Conservation (phyloP, 2,888 invertebrate species). For the Xanthorhoe spadicearia region DNA sequence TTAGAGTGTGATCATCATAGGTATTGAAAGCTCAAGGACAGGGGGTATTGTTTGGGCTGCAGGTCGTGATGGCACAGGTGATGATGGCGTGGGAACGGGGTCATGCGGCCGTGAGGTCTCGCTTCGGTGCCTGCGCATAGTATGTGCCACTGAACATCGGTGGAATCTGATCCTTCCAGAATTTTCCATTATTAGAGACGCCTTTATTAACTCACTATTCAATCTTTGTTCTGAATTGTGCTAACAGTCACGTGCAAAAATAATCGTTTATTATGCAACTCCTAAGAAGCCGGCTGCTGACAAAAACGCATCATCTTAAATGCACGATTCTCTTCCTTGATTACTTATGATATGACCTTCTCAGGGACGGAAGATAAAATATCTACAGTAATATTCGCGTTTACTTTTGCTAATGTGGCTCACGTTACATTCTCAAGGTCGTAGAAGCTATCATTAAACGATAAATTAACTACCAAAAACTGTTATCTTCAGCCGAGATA, state of each 20-base stretch:
- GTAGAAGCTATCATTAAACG: slow-evolving; percentile 44
- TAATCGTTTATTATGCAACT: too few species aligned
- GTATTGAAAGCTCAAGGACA: slow-evolving; percentile 53
- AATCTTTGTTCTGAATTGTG: too few species aligned
- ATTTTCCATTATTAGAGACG: slow-evolving; percentile 4
- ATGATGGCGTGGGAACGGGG: slow-evolving; percentile 78
- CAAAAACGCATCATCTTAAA: too few species aligned
- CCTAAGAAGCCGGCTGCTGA: too few species aligned
- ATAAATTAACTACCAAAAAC: slow-evolving; percentile 54
- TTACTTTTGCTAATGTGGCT: slow-evolving; percentile 13
- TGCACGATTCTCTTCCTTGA: background rate
- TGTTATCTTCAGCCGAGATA: slow-evolving; percentile 47
- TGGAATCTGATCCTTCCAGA: slow-evolving; percentile 20
- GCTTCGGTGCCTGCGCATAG: slow-evolving; percentile 67
- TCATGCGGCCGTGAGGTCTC: slow-evolving; percentile 76
- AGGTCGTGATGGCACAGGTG: slow-evolving; percentile 61
- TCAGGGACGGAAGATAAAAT: background rate
- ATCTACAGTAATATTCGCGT: background rate
- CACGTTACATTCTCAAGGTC: slow-evolving; percentile 44
- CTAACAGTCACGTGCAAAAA: too few species aligned
- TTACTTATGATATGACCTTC: background rate
- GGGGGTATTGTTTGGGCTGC: slow-evolving; percentile 49
- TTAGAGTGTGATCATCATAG: slow-evolving; percentile 12
- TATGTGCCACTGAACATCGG: slow-evolving; percentile 41
- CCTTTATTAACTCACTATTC: background rate